Percentiles rank a stretch among this genome's conserved stretches.
phyloP scores from a whole-genome alignment of 2,888 invertebrate species.

The Nemoura dubitans region DNA sequence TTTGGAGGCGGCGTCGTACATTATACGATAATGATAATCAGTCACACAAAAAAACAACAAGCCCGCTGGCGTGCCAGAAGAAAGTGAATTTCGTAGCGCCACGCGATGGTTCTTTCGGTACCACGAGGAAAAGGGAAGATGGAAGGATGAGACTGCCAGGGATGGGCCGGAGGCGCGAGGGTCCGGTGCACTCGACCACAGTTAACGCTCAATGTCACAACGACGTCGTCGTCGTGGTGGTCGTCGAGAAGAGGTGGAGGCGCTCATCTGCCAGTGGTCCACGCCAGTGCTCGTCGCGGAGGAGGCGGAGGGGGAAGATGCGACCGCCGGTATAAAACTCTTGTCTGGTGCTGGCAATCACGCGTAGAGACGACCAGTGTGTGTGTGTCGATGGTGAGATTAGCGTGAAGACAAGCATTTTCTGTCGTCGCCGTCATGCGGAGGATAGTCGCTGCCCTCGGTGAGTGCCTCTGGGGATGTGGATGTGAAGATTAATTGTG shows the following conservation, averaged over 20 bases:
- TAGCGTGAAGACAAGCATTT: not conserved
- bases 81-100: not conserved
- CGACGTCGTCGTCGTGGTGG: too few relatives aligned
- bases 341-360: not conserved
- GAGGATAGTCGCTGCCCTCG: slow-evolving; percentile 2
- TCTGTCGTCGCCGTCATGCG: slow-evolving; percentile 9
- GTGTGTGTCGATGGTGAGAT: slow-evolving; percentile 30
- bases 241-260: not conserved
- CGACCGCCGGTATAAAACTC: slow-evolving; percentile 27
- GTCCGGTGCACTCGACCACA: not conserved
- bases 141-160: not conserved
- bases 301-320: slow-evolving; percentile 24
- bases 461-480: not conserved
- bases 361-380: slow-evolving; percentile 14
- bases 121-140: not conserved
- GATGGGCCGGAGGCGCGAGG: not conserved
- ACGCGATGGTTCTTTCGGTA: too few relatives aligned
- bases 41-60: not conserved
- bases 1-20: not conserved
- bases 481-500: too few relatives aligned
- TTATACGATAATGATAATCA: not conserved
- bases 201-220: slow-evolving; percentile 28
- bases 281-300: not conserved
- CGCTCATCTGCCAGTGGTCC: not conserved
- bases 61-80: not conserved